Evolutionary conservation across 2,888 invertebrate genomes (phyloP).

Genomic region (Watsonalla cultraria): DNA sequence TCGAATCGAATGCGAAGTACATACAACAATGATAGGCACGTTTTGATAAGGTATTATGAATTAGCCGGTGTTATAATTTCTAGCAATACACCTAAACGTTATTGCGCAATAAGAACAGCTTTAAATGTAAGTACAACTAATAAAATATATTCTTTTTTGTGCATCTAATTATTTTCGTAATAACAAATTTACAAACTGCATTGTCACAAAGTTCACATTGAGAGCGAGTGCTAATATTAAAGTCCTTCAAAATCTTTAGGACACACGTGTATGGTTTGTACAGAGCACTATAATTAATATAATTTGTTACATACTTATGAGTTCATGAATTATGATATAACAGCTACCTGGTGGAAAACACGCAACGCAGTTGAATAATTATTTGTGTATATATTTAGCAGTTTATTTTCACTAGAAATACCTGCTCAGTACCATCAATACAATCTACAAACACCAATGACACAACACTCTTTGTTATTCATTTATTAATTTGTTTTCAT

Average conservation of each 20-base stretch:
- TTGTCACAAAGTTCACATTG: not conserved
- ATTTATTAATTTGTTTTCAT: no score
- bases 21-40: slow-evolving; percentile 27
- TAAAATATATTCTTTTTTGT: not conserved
- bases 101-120: not conserved
- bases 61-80: slow-evolving; percentile 13
- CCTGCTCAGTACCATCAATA: no score
- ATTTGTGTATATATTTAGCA: no score
- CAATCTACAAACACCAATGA: no score
- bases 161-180: no score
- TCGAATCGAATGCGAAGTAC: slow-evolving; percentile 8
- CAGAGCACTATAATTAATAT: no score
- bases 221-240: not conserved
- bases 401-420: no score
- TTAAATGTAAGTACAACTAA: not conserved
- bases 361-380: not conserved
- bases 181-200: no score
- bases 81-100: not conserved
- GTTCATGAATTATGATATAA: not conserved
- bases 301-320: no score
- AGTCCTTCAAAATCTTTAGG: not conserved
- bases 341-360: not conserved
- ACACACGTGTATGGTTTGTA: not conserved
- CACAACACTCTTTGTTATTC: no score
- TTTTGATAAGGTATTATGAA: slow-evolving; percentile 34